A percentile compares a stretch with the other conserved stretches of the same genome.
phyloP scores from a whole-genome alignment of 2,797 vertebrate genomes.

The Lerista edwardsae region DNA sequence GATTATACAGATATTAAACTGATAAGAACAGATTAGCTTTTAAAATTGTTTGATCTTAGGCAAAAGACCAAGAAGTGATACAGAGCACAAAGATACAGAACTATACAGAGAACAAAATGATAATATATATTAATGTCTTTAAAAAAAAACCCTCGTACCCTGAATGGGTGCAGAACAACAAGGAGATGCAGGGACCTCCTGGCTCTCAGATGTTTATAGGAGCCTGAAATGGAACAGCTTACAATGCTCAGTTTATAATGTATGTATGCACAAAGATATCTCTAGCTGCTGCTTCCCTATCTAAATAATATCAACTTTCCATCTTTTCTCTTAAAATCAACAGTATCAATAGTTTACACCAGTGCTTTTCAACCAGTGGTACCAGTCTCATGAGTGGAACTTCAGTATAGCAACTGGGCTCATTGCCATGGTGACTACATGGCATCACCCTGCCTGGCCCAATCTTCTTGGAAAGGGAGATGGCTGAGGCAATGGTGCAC shows the following conservation, averaged over 20 bases:
- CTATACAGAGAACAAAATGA: not conserved
- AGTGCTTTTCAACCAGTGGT: no score
- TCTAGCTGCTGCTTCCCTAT: not conserved
- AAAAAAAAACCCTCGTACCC: not conserved
- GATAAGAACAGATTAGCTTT: no score
- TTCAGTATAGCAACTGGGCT: no score
- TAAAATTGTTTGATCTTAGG: no score
- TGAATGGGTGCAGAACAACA: not conserved
- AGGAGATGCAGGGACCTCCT: not conserved
- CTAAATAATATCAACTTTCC: not conserved
- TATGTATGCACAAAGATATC: not conserved
- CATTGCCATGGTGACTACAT: no score
- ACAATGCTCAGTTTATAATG: not conserved
- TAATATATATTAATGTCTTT: not conserved
- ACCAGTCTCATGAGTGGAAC: no score
- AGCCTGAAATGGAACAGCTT: not conserved
- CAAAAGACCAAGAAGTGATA: no score
- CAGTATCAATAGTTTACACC: not conserved
- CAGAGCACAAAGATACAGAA: no score
- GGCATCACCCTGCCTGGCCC: no score
- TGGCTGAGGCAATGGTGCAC: no score
- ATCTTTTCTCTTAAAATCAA: not conserved
- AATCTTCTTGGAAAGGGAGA: no score
- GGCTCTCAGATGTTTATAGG: not conserved
- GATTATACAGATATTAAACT: no score